Evolutionary conservation across 35 echinoderm and acorn worm species (phyloP).

Genomic region (Chiridota heheva): DNA sequence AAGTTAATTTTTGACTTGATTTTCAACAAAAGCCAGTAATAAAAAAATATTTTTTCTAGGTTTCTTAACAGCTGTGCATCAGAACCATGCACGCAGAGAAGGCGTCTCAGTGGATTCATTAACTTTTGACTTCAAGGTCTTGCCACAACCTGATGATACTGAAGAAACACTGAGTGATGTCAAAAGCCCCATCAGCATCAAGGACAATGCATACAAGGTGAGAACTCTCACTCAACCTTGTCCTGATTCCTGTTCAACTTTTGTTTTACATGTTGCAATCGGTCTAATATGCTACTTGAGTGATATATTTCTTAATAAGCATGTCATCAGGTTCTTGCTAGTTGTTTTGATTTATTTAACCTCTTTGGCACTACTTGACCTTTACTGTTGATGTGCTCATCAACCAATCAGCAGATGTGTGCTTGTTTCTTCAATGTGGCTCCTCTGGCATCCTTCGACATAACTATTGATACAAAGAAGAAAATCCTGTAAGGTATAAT

Average conservation of each 20-base stretch:
- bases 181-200: constrained; percentile 64
- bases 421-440: no score
- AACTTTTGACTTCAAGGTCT: constrained; percentile 87
- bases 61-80: constrained; percentile 92
- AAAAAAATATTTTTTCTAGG: constrained; percentile 69
- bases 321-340: background rate
- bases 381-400: no score
- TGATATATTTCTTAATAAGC: background rate
- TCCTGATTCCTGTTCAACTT: background rate
- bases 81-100: constrained; percentile 92
- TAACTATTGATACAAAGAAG: no score
- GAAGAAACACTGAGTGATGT: constrained; percentile 75
- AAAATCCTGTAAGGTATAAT: no score
- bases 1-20: no score
- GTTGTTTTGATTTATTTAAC: no score
- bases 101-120: constrained; percentile 80
- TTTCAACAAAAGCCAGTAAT: no score
- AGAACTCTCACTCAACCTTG: background rate
- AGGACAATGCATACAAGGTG: constrained; percentile 88
- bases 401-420: no score
- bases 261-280: background rate
- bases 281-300: background rate
- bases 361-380: no score
- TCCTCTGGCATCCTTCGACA: no score
- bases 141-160: constrained; percentile 56